phyloP scores from a whole-genome alignment of 1,140 invertebrate species.

The Galleria mellonella region DNA sequence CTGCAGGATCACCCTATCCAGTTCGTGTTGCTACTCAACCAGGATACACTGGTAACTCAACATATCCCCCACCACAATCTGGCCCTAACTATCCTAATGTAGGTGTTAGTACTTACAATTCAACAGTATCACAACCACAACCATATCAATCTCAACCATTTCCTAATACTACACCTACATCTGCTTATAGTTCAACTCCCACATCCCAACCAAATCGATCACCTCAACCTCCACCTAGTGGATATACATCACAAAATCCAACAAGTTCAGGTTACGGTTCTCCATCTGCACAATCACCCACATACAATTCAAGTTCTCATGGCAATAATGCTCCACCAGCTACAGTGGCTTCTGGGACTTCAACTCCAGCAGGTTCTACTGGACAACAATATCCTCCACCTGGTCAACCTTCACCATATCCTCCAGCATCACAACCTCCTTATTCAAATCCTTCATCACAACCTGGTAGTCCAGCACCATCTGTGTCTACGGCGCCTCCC shows the following conservation, averaged over 20 bases:
- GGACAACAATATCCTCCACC: constrained; percentile 61
- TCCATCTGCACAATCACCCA: constrained; percentile 67
- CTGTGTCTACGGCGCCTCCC: constrained; percentile 58
- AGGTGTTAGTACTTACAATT: constrained; percentile 62
- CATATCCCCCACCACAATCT: constrained; percentile 59
- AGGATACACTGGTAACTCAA: constrained; percentile 58
- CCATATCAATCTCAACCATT: constrained; percentile 70
- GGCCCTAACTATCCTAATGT: constrained; percentile 62
- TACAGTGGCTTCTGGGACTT: constrained; percentile 41
- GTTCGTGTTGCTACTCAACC: constrained; percentile 55
- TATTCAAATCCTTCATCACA: constrained; percentile 73
- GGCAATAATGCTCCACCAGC: constrained; percentile 54
- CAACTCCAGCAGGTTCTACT: constrained; percentile 39
- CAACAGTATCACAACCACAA: constrained; percentile 57
- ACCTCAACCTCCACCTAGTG: constrained; percentile 62
- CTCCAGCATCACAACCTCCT: constrained; percentile 61
- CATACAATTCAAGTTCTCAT: constrained; percentile 67
- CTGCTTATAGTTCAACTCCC: constrained; percentile 64
- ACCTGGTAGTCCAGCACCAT: constrained; percentile 64
- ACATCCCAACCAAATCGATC: constrained; percentile 70
- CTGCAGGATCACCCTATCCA: constrained; percentile 60
- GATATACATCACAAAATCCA: constrained; percentile 59
- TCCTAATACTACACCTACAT: constrained; percentile 62
- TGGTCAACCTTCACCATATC: constrained; percentile 62
- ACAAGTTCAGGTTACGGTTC: constrained; percentile 64